phyloP scores from a whole-genome alignment of 30 jellyfish, hydroid and myxozoan species.

The Chrysaora quinquecirrha region DNA sequence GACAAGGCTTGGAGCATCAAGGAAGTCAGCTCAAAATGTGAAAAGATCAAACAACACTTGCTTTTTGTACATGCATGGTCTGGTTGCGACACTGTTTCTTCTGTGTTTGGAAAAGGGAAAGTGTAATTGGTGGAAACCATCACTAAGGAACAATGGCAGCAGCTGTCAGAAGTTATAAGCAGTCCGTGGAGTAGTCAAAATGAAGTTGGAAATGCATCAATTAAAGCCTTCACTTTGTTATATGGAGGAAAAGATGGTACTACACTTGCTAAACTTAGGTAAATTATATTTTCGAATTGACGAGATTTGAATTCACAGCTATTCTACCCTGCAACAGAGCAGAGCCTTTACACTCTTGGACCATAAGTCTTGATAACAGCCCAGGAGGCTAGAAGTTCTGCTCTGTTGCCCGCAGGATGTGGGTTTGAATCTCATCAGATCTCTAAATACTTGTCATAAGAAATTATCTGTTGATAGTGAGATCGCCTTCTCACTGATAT shows the following conservation, averaged over 20 bases:
- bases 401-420: too few relatives aligned
- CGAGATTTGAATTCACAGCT: too few relatives aligned
- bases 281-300: too few relatives aligned
- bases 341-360: too few relatives aligned
- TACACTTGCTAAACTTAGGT: constrained; percentile 1
- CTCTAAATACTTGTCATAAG: too few relatives aligned
- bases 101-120: constrained; percentile 39
- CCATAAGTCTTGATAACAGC: too few relatives aligned
- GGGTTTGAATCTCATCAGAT: too few relatives aligned
- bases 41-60: neutral
- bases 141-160: neutral
- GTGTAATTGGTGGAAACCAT: neutral
- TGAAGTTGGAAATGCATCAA: constrained; percentile 37
- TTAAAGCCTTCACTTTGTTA: neutral
- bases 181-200: constrained; percentile 15
- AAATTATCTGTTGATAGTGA: too few relatives aligned
- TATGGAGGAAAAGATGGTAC: constrained; percentile 14
- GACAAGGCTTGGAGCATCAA: constrained; percentile 41
- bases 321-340: too few relatives aligned
- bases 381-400: too few relatives aligned
- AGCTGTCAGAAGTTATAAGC: constrained; percentile 24
- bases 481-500: too few relatives aligned
- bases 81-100: constrained; percentile 46
- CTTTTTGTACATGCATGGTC: constrained; percentile 40
- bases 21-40: neutral